Conservation (phyloP, 2,797 vertebrate genomes). For the Pangasius larnaudii region DNA sequence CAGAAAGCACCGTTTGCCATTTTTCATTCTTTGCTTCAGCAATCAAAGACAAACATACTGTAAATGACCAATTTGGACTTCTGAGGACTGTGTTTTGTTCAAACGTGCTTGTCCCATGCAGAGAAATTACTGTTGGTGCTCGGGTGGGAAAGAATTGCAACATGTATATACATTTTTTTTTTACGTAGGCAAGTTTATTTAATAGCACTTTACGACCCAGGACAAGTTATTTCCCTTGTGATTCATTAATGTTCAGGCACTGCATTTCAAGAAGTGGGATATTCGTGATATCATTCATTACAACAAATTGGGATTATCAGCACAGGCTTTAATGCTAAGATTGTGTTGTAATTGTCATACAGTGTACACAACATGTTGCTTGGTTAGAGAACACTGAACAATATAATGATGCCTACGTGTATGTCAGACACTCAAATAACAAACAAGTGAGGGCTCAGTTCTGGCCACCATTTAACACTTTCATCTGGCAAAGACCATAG, state of each 20-base stretch:
- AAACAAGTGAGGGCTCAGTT: neutral
- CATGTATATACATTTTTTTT: neutral
- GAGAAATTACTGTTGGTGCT: neutral
- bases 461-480: neutral
- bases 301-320: neutral
- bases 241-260: neutral
- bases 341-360: neutral
- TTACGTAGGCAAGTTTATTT: neutral
- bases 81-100: constrained; percentile 35
- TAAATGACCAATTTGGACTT: constrained; percentile 44
- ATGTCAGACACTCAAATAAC: neutral
- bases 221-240: neutral
- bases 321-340: neutral
- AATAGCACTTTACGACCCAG: neutral
- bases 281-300: neutral
- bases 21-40: neutral
- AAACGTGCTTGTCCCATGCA: neutral
- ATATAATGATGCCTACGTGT: neutral
- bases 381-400: neutral
- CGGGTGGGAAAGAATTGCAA: neutral
- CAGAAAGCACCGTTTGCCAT: constrained; percentile 17
- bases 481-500: neutral
- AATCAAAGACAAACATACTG: constrained; percentile 38
- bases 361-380: neutral
- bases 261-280: neutral